Base-by-base conservation (phyloP, 2,888 invertebrate genomes). In the Erebia aethiops region DNA sequence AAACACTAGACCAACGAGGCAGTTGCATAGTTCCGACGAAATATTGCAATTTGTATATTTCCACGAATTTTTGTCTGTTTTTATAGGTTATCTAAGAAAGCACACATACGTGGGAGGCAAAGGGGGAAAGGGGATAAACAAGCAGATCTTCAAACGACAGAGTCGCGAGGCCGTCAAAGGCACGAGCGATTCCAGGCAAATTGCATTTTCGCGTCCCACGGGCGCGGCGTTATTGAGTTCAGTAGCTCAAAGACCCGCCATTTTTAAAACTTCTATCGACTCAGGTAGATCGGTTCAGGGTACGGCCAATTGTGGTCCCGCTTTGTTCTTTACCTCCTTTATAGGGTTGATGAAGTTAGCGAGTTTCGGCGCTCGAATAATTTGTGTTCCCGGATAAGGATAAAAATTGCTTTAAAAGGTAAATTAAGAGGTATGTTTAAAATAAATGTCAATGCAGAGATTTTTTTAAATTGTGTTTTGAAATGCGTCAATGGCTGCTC, bases 171-270 rank as follows among this genome's bases (percentile, higher is more conserved):
- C 77, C 87, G 89, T 92, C 92, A 92, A 92, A 92, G 91, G 88
- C 88, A 86, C 86, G 87, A 89, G 85, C 89, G 88, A 91, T 91
- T 91, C 90, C 84, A 84, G 77, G 78, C 87, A 89, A 92, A 92
- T 92, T 90, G 85, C 87, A 91, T 93, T 92, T 92, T 87, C 91
- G 89, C 92, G 91, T 92, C 92, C 92, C 92, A 87, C 87, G 89
- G 89, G 90, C 87, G 82, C 78, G 81, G 82, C 85, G 84, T 90
- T 90, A 93, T 93, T 86, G 91, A 91, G 87, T 93, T 91, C 87
- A 61, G 18, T 72, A 84, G 84, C 83, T 92, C 92, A 91, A 91
- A 93, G 91, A 91, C 88, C 88, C 85, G 89, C 89, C 90, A 90
- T 91, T 92, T 92, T 92, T 90, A 90, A 91, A 91, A 91, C 83